Evolutionary conservation across 1,140 invertebrate species (phyloP).

Genomic region (Scylla paramamosain): DNA sequence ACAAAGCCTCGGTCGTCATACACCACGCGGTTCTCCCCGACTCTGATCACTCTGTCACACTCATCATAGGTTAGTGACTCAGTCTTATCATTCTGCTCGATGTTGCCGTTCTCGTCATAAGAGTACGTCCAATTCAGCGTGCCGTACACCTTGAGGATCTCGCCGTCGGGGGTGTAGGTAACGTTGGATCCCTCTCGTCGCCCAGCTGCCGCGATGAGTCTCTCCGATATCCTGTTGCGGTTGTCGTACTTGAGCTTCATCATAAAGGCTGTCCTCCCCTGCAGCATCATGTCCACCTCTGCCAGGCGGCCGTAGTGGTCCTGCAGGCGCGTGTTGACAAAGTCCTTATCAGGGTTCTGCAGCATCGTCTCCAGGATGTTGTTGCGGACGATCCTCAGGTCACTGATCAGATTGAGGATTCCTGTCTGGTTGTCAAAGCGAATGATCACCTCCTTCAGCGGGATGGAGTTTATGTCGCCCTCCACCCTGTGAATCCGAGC

Average conservation of each 20-base stretch:
- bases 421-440: conserved; percentile 85
- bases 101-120: conserved; percentile 97
- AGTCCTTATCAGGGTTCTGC: conserved; percentile 93
- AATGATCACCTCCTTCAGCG: conserved; percentile 70
- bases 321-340: conserved; percentile 91
- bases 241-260: conserved; percentile 92
- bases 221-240: conserved; percentile 90
- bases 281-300: conserved; percentile 90
- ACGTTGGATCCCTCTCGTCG: conserved; percentile 69
- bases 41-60: conserved; percentile 93
- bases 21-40: conserved; percentile 87
- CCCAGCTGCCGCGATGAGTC: conserved; percentile 80
- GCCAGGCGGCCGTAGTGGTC: conserved; percentile 91
- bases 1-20: conserved; percentile 76
- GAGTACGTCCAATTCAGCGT: conserved; percentile 94
- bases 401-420: conserved; percentile 80
- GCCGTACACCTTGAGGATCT: conserved; percentile 78
- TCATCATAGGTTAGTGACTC: conserved; percentile 94
- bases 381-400: conserved; percentile 74
- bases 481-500: conserved; percentile 91
- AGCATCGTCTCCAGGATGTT: conserved; percentile 85
- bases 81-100: conserved; percentile 91
- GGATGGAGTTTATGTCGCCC: conserved; percentile 80
- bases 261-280: conserved; percentile 90
- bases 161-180: conserved; percentile 80